phyloP scores from a whole-genome alignment of 2,797 vertebrate genomes.

The Chaetophractus vellerosus region DNA sequence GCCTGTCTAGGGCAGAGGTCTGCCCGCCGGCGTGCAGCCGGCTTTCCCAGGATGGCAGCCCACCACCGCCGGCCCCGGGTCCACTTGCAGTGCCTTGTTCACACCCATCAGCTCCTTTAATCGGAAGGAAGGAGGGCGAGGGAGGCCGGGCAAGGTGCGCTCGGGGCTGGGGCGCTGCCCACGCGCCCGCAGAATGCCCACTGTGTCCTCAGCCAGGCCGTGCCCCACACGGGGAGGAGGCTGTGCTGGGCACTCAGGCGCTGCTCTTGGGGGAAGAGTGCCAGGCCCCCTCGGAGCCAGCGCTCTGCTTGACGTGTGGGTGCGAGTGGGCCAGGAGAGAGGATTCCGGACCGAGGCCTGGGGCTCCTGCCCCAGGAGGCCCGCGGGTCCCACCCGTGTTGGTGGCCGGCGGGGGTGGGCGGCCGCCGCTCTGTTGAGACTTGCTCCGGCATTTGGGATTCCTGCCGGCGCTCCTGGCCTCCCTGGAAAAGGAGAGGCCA shows the following conservation, averaged over 20 bases:
- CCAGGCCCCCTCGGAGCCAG: slow-evolving; percentile 18
- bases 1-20: neutral
- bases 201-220: neutral
- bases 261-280: neutral
- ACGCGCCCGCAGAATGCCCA: neutral
- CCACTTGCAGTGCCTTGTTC: neutral
- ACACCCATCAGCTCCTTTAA: neutral
- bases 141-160: fast-evolving
- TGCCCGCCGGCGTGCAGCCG: neutral
- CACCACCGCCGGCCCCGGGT: fast-evolving
- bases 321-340: slow-evolving; percentile 65
- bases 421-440: too few relatives aligned
- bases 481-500: neutral
- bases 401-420: neutral
- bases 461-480: neutral
- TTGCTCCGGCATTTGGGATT: neutral
- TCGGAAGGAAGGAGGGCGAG: neutral
- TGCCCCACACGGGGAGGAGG: neutral
- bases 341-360: neutral
- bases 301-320: slow-evolving; percentile 62
- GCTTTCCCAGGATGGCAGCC: neutral
- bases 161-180: neutral
- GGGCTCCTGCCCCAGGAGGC: neutral
- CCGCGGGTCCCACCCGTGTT: fast-evolving
- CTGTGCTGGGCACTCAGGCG: neutral